These are phyloP conservation scores for Drosophila bunnanda DNA, from an alignment of 2,888 invertebrate genomes.

Conservation along the genomic window DNA sequence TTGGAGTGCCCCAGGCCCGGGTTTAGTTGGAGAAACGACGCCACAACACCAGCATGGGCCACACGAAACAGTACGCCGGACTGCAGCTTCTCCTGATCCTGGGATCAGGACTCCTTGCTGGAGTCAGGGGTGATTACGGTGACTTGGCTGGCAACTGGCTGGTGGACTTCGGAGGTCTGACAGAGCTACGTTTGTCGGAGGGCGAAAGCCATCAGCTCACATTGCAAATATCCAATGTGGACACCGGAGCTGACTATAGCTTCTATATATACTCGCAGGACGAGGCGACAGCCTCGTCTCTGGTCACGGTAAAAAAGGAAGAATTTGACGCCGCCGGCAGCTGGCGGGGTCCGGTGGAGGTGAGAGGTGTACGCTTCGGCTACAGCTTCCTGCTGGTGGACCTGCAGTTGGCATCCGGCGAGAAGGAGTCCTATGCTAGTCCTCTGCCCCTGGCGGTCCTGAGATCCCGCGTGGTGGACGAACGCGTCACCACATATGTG, in stretches of 20 bases:
- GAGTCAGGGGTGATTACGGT: conserved; percentile 42
- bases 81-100: background rate
- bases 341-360: conserved; percentile 57
- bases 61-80: background rate
- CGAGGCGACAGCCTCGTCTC: conserved; percentile 11
- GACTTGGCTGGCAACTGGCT: conserved; percentile 61
- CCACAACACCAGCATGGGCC: conserved; percentile 24
- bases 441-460: conserved; percentile 46
- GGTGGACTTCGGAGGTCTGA: conserved; percentile 45
- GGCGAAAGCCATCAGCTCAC: conserved; percentile 16
- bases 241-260: conserved; percentile 34
- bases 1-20: background rate
- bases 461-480: conserved; percentile 76
- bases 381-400: conserved; percentile 56
- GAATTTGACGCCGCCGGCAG: conserved; percentile 18
- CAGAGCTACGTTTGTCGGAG: conserved; percentile 27
- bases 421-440: conserved; percentile 14
- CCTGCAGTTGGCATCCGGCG: conserved; percentile 19
- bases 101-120: background rate
- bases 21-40: conserved; percentile 22
- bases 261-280: conserved; percentile 48
- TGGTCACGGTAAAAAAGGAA: conserved; percentile 8
- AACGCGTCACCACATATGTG: conserved; percentile 89
- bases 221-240: conserved; percentile 47
- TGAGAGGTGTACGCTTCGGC: conserved; percentile 55